A percentile compares a stretch with the other conserved stretches of the same genome.
phyloP scores from a whole-genome alignment of 2,797 vertebrate genomes.

The Enteromius viviparus region DNA sequence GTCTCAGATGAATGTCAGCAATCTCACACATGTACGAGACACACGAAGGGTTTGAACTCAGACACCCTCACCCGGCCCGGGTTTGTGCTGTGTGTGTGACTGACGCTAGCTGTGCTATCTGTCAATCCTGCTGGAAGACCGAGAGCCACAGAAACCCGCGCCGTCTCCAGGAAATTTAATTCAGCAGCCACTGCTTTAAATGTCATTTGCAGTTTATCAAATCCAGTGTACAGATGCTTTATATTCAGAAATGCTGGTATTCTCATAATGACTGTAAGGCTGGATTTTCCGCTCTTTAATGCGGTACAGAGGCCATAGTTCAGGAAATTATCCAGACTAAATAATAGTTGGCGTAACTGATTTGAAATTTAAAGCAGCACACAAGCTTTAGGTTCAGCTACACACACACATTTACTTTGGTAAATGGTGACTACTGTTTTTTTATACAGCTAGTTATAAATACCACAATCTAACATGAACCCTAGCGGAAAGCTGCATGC shows the following conservation, averaged over 20 bases:
- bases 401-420: not conserved
- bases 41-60: not conserved
- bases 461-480: not conserved
- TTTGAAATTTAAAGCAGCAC: constrained; percentile 15
- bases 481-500: not conserved
- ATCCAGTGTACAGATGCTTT: constrained; percentile 57
- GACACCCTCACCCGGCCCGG: not conserved
- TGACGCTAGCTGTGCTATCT: not conserved
- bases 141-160: constrained; percentile 4
- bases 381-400: not conserved
- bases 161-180: constrained; percentile 22
- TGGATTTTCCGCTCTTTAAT: not conserved
- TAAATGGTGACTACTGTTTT: not conserved
- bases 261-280: constrained; percentile 18
- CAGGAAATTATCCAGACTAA: constrained; percentile 16
- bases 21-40: constrained; percentile 21
- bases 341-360: constrained; percentile 2
- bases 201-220: constrained; percentile 63
- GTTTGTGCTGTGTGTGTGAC: not conserved
- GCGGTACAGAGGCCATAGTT: not conserved
- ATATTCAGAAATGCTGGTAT: constrained; percentile 60
- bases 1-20: constrained; percentile 15
- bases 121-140: constrained; percentile 37
- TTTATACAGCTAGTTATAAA: not conserved
- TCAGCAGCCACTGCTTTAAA: constrained; percentile 62